Percentiles rank a stretch among this genome's conserved stretches.
These are phyloP conservation scores for Seira musarum DNA, from an alignment of 2,888 invertebrate genomes.

Conservation along the genomic window DNA sequence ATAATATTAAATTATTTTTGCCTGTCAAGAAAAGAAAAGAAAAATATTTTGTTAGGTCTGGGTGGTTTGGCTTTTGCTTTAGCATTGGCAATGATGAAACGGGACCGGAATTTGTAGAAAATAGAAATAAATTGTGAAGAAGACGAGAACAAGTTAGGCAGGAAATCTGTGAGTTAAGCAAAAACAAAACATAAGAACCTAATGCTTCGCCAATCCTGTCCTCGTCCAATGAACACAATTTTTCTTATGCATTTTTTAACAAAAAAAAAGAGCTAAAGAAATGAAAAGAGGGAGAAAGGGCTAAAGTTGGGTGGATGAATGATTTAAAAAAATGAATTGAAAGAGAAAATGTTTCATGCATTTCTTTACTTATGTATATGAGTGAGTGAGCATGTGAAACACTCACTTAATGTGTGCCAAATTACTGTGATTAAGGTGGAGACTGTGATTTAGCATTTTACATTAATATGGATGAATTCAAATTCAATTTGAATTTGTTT, in stretches of 20 bases:
- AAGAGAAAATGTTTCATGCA: constrained; percentile 27
- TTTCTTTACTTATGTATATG: too few relatives aligned
- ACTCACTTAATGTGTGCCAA: not conserved
- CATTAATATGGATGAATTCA: not conserved
- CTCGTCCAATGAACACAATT: too few relatives aligned
- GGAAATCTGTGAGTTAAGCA: constrained; percentile 53
- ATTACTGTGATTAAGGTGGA: not conserved
- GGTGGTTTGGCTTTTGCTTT: too few relatives aligned
- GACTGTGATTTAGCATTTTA: not conserved
- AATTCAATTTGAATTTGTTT: constrained; percentile 1
- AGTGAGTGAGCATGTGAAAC: not conserved
- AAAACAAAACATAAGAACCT: too few relatives aligned
- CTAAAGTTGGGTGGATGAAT: constrained; percentile 32
- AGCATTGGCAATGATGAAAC: too few relatives aligned
- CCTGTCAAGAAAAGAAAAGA: too few relatives aligned
- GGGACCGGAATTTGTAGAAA: constrained; percentile 58
- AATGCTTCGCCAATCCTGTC: too few relatives aligned
- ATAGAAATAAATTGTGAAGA: constrained; percentile 41
- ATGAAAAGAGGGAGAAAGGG: constrained; percentile 20
- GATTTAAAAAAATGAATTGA: constrained; percentile 4
- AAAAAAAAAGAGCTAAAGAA: too few relatives aligned
- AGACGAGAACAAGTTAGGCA: constrained; percentile 50
- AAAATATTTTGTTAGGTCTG: too few relatives aligned
- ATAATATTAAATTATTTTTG: too few relatives aligned
- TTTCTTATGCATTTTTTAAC: constrained; percentile 58